These are phyloP conservation scores for Gastracanthus pulcherrimus DNA, from an alignment of 2,888 invertebrate genomes.

Conservation along the genomic window DNA sequence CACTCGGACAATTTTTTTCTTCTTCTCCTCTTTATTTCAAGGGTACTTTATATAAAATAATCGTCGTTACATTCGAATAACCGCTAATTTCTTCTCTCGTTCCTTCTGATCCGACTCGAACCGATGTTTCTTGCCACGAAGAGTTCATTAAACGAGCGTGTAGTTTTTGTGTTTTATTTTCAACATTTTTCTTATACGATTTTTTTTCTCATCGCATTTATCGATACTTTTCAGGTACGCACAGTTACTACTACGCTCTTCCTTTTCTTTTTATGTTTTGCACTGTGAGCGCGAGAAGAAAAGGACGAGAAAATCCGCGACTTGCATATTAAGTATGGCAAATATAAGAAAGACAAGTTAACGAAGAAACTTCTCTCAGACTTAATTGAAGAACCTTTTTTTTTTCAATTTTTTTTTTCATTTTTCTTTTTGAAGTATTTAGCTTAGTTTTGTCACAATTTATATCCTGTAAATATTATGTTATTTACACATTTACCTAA, in stretches of 20 bases:
- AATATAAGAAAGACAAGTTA: slow-evolving; percentile 55
- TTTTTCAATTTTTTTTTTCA: slow-evolving; percentile 8
- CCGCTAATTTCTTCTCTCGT: slow-evolving; percentile 56
- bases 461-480: slow-evolving; percentile 74
- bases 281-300: slow-evolving; percentile 51
- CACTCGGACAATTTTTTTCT: slow-evolving; percentile 41
- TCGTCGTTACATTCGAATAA: slow-evolving; percentile 60
- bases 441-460: slow-evolving; percentile 69
- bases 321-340: slow-evolving; percentile 53
- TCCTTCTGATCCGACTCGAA: slow-evolving; percentile 42
- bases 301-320: slow-evolving; percentile 55
- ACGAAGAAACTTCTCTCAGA: slow-evolving; percentile 50
- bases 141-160: slow-evolving; percentile 46
- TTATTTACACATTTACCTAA: slow-evolving; percentile 76
- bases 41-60: slow-evolving; percentile 61
- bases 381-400: slow-evolving; percentile 46
- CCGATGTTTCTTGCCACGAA: slow-evolving; percentile 46
- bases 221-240: slow-evolving; percentile 58
- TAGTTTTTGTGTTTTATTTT: slow-evolving; percentile 33
- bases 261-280: slow-evolving; percentile 52
- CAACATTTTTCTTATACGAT: slow-evolving; percentile 34
- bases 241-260: slow-evolving; percentile 58
- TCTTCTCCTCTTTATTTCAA: slow-evolving; percentile 58
- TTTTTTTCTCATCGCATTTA: slow-evolving; percentile 45
- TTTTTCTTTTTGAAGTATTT: slow-evolving; percentile 41